A percentile compares a stretch with the other conserved stretches of the same genome.
Conservation (phyloP, 2,888 invertebrate genomes). For the Dryococelus australis region DNA sequence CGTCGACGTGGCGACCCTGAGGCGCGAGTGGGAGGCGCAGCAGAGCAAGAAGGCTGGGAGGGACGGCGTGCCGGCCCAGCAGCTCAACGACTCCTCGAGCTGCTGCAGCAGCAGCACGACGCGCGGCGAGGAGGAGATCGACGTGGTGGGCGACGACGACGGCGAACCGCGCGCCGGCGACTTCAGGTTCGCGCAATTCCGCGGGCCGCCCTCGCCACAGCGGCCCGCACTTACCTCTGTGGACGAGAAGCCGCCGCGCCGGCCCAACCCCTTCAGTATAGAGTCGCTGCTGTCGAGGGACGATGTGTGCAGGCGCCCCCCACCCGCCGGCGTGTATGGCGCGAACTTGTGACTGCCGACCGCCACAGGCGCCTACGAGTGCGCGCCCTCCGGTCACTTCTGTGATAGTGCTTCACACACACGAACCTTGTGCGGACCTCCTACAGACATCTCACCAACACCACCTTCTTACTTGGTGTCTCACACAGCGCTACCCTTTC, state of each 20-base stretch:
- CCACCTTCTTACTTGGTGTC: too few relatives aligned
- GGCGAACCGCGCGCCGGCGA: slow-evolving; percentile 62
- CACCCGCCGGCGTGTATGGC: background rate
- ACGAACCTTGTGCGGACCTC: background rate
- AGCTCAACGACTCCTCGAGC: slow-evolving; percentile 52
- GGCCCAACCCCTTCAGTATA: slow-evolving; percentile 88
- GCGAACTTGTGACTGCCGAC: slow-evolving; percentile 6
- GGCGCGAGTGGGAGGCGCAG: slow-evolving; percentile 75
- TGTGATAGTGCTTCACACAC: background rate
- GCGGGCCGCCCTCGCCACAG: background rate
- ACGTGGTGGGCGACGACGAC: slow-evolving; percentile 84
- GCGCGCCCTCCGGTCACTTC: background rate
- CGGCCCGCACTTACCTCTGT: background rate
- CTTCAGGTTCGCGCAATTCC: slow-evolving; percentile 12
- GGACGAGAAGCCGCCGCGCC: background rate
- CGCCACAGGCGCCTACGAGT: background rate
- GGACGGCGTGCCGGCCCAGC: slow-evolving; percentile 27
- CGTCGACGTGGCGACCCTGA: slow-evolving; percentile 84
- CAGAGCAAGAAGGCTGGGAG: background rate
- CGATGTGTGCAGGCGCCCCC: background rate
- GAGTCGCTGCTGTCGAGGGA: slow-evolving; percentile 76
- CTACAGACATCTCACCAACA: background rate
- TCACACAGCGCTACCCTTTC: background rate
- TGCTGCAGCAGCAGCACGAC: slow-evolving; percentile 49
- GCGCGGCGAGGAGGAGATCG: slow-evolving; percentile 67